Evolutionary conservation across 1,140 invertebrate genomes (phyloP), one percentile per base, ranked within the genome.

Genomic region (Apocrypta bakeri): DNA sequence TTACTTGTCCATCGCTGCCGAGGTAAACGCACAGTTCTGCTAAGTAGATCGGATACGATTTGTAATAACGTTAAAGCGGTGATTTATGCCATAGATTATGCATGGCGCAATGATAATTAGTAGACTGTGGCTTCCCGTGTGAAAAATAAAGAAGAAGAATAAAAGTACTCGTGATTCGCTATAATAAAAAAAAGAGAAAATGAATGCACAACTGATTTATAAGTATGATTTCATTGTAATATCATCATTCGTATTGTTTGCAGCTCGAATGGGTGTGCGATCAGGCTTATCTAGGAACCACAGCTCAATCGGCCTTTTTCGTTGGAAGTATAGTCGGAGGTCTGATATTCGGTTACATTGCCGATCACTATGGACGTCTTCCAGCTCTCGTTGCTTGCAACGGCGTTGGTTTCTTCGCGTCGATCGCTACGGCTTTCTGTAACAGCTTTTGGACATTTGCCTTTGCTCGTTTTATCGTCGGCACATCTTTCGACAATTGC

Each of bases 401-500:
- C 89, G 84, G 96, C 17, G 93, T 97, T 8, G 96, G 96, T 1
- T 95, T 96, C 76, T 88, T 95, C 8, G 96, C 96, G 0, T 97
- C 97, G 0, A 92, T 97, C 1, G 95, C 94, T 11, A 97, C 96
- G 0, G 95, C 96, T 0, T 96, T 96, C 87, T 94, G 94, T 84
- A 92, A 92, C 69, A 94, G 93, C 37, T 97, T 97, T 87, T 95
- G 94, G 93, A 91, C 94, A 0, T 98, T 97, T 88, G 94, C 95
- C 8, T 82, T 96, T 0, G 96, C 96, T 87, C 93, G 97, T 48
- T 95, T 97, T 89, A 92, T 97, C 33, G 96, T 97, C 0, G 97
- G 97, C 29, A 93, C 97, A 74, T 96, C 96, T 0, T 98, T 97
- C 87, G 97, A 98, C 89, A 97, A 97, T 88, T 97, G 96, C 87